These are phyloP conservation scores for Trochalopteron elliotii DNA, from an alignment of 2,113 vertebrate species.

Conservation along the genomic window DNA sequence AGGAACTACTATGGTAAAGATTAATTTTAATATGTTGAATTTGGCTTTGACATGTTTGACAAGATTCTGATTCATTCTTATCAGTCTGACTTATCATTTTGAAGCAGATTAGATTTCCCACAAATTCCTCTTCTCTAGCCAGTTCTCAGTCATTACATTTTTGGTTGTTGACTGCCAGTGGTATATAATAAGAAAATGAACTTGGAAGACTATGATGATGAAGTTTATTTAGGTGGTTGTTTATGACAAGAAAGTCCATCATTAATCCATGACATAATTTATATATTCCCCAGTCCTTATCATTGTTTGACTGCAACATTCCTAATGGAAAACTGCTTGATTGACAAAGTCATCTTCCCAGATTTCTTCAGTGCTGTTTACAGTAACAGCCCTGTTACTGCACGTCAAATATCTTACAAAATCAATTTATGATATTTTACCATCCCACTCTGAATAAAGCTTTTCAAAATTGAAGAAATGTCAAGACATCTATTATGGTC, in stretches of 20 bases:
- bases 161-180: neutral
- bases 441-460: neutral
- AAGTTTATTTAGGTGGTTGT: neutral
- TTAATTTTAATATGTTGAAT: neutral
- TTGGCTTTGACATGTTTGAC: neutral
- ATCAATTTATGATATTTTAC: neutral
- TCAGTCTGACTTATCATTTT: neutral
- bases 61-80: neutral
- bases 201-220: neutral
- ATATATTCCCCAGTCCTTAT: neutral
- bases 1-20: neutral
- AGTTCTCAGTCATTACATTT: neutral
- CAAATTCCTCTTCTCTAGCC: neutral
- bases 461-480: neutral
- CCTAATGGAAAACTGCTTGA: neutral
- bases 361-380: neutral
- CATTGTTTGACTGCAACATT: neutral
- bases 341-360: neutral
- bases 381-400: neutral
- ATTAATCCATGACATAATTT: neutral
- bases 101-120: neutral
- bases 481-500: neutral
- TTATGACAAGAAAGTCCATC: neutral
- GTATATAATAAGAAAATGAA: neutral
- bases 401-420: neutral